Percentiles rank a stretch among this genome's conserved stretches.
phyloP scores from a whole-genome alignment of 2,797 vertebrate genomes.

The Bufotes viridis region DNA sequence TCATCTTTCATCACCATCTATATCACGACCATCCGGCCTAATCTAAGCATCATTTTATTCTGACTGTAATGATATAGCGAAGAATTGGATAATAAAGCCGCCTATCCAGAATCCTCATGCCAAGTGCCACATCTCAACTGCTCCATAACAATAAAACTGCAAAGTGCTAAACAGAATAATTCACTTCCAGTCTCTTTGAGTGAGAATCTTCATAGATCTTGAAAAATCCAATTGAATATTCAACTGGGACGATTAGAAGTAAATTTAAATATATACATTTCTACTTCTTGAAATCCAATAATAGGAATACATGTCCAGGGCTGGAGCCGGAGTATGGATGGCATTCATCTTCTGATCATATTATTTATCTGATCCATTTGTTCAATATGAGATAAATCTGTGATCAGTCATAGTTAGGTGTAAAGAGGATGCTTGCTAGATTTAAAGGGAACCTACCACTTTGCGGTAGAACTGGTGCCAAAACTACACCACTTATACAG shows the following conservation, averaged over 20 bases:
- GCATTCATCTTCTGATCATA: conserved; percentile 27
- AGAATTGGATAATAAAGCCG: conserved; percentile 39
- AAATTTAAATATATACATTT: conserved; percentile 54
- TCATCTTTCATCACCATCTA: conserved; percentile 7
- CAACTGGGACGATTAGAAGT: conserved; percentile 39
- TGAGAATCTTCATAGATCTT: conserved; percentile 30
- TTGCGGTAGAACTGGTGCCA: no score
- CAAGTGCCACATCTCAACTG: conserved; percentile 33
- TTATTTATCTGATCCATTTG: not conserved
- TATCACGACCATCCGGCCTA: conserved; percentile 43
- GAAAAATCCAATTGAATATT: conserved; percentile 16
- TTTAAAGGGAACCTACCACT: no score
- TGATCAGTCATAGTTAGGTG: not conserved
- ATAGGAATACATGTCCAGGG: not conserved
- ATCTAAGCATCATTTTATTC: conserved; percentile 48
- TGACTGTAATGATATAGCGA: conserved; percentile 2
- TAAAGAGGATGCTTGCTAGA: not conserved
- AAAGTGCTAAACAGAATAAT: conserved; percentile 30
- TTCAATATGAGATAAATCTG: not conserved
- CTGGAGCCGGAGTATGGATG: conserved; percentile 24
- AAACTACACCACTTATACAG: no score
- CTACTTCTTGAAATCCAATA: conserved; percentile 37
- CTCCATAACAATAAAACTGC: conserved; percentile 43
- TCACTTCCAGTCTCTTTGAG: conserved; percentile 32
- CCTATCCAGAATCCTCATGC: conserved; percentile 44